Conservation (phyloP, 64 coral and sea anemone genomes). For the Trachythela sp. region DNA sequence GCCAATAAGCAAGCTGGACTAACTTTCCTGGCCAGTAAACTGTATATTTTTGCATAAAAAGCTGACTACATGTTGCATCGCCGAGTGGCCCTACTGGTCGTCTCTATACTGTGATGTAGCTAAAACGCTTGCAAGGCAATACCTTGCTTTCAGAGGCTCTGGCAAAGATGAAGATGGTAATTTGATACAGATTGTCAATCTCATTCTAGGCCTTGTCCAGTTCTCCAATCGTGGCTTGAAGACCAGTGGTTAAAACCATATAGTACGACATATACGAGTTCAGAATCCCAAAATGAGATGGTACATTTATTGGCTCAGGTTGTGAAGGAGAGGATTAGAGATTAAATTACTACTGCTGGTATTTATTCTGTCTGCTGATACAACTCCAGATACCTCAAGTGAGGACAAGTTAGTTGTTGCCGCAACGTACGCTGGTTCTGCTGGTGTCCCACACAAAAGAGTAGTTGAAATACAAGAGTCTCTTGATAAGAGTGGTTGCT, state of each 20-base stretch:
- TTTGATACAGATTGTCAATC: not conserved
- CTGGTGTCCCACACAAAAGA: not conserved
- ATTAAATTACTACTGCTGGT: not conserved
- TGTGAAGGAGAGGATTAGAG: not conserved
- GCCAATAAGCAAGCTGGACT: too few species aligned
- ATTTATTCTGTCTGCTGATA: slow-evolving; percentile 16
- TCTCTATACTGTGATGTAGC: not conserved
- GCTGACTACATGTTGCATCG: too few species aligned
- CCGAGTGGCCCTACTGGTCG: too few species aligned
- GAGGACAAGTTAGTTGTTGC: not conserved
- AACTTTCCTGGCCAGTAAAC: too few species aligned
- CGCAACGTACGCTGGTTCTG: not conserved
- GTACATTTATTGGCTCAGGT: not conserved
- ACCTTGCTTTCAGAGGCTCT: not conserved
- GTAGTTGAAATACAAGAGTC: not conserved
- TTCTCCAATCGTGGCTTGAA: not conserved
- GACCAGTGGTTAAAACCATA: not conserved
- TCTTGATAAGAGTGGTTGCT: slow-evolving; percentile 13
- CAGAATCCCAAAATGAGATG: not conserved
- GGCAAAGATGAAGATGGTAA: not conserved
- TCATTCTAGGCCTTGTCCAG: not conserved
- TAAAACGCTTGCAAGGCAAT: not conserved
- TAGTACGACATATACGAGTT: not conserved
- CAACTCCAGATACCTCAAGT: not conserved
- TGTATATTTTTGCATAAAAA: too few species aligned